Percentiles rank a stretch among this genome's conserved stretches.
phyloP scores from a whole-genome alignment of 2,113 vertebrate genomes.

The Mustelus asterias region DNA sequence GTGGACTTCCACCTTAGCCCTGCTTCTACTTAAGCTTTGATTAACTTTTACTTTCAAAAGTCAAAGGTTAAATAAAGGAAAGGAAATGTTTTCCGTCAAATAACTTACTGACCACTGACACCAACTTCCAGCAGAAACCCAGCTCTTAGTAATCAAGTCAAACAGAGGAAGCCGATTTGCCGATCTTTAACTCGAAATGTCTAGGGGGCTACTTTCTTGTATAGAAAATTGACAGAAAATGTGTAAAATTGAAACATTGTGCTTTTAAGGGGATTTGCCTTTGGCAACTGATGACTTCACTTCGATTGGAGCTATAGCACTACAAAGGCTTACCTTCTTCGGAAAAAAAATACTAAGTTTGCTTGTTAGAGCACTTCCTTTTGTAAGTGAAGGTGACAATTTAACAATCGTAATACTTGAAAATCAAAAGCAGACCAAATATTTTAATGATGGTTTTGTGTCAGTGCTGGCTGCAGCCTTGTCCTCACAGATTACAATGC shows the following conservation, averaged over 20 bases:
- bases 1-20: slow-evolving; percentile 64
- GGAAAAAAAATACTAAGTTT: slow-evolving; percentile 56
- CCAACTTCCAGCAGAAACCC: slow-evolving; percentile 59
- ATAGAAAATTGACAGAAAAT: slow-evolving; percentile 64
- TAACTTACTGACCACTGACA: slow-evolving; percentile 66
- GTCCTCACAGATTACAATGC: background rate
- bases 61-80: slow-evolving; percentile 82
- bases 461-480: background rate
- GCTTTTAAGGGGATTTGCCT: slow-evolving; percentile 60
- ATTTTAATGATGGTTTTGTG: slow-evolving; percentile 59
- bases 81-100: slow-evolving; percentile 75
- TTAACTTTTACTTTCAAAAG: slow-evolving; percentile 72
- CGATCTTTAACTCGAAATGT: slow-evolving; percentile 54
- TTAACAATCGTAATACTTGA: slow-evolving; percentile 73
- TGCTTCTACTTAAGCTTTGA: slow-evolving; percentile 63
- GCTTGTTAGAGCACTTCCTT: slow-evolving; percentile 71
- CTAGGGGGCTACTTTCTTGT: slow-evolving; percentile 59
- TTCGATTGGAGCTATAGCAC: slow-evolving; percentile 54
- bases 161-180: slow-evolving; percentile 65
- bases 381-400: slow-evolving; percentile 77
- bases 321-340: slow-evolving; percentile 71
- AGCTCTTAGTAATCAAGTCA: slow-evolving; percentile 64
- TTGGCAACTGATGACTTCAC: slow-evolving; percentile 58
- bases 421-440: slow-evolving; percentile 61
- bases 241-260: slow-evolving; percentile 66